Percentiles rank a stretch among this genome's conserved stretches.
Conservation (phyloP, 2,888 invertebrate species). For the Syrista parreyssii region DNA sequence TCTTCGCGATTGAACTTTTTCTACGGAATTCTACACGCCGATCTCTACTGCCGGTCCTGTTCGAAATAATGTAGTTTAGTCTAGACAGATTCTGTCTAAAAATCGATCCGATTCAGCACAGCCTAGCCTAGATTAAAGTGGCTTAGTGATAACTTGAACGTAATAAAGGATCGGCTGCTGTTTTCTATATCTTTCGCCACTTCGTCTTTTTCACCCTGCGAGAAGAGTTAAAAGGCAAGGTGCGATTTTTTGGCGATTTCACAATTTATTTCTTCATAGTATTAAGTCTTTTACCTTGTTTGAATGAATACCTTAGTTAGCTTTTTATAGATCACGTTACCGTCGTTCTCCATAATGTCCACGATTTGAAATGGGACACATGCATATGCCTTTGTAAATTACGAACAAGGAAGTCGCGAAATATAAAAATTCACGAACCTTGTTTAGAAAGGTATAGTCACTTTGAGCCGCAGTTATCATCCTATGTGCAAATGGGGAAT, state of each 20-base stretch:
- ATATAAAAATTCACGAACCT: not conserved
- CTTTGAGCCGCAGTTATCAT: not conserved
- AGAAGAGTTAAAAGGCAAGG: not conserved
- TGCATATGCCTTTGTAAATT: not conserved
- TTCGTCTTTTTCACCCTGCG: not conserved
- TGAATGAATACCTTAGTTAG: not conserved
- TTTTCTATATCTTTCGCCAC: not conserved
- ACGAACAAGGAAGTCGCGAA: not conserved
- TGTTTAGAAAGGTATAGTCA: not conserved
- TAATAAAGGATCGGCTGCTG: slow-evolving; percentile 51
- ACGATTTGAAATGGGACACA: not conserved
- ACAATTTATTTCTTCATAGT: not conserved
- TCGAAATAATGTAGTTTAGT: not conserved
- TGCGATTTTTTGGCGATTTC: not conserved
- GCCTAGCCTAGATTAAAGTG: slow-evolving; percentile 36
- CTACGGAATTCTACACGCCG: slow-evolving; percentile 25
- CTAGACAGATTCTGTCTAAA: not conserved
- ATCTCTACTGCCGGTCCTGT: slow-evolving; percentile 52
- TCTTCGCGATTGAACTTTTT: slow-evolving; percentile 21
- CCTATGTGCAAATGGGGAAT: not conserved
- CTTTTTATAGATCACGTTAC: not conserved
- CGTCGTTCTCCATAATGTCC: not conserved
- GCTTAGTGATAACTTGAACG: slow-evolving; percentile 30
- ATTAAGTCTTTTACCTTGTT: not conserved
- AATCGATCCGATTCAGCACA: slow-evolving; percentile 15